Base-by-base conservation (phyloP, 2,888 invertebrate species). In the Spicauda simplicius region DNA sequence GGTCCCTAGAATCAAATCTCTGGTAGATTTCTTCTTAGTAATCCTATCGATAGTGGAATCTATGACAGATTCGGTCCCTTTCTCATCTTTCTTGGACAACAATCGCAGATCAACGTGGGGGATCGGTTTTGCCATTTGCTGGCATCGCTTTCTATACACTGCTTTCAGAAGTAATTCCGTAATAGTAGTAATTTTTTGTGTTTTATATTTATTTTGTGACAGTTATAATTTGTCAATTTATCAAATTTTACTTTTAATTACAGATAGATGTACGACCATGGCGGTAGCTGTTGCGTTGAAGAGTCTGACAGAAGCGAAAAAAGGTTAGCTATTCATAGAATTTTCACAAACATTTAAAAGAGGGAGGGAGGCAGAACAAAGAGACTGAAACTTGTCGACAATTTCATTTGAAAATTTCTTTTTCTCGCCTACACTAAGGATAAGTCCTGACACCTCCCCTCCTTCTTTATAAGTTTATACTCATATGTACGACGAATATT, bases 101-200 rank as follows among this genome's bases (percentile, higher is more conserved):
- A 81, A 79, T 1, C 80, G 74, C 2, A 83, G 65, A 10, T 85
- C 74, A 18, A 76, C 68, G n/a, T 80, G 79, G n/a, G 81, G 81
- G 65, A 88, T 84, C 0, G 87, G 88, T 41, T 85, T 83, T 60
- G 91, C 87, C 91, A 90, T 90, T 11, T 69, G 79, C 60, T 45
- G 68, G 71, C 80, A 82, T 82, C 71, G 73, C 77, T 71, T 74
- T 64, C 63, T 64, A 68, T 54, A 67, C 20, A 41, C 33, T 56
- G 66, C 48, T 16, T 56, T 60, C 12, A 67, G 52, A 56, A 56
- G 60, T 56, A 45, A 20, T 67, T 67, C 66, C 60, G 66, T 67
- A 56, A 33, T 67, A 5, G 56, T 12, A 20, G 66, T 0, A 55
- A 66, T 60, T 66, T 60, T 66, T 65, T 52, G 45, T 5, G 2